Conservation (phyloP, 2,113 vertebrate genomes). For the Megaptera novaeangliae region DNA sequence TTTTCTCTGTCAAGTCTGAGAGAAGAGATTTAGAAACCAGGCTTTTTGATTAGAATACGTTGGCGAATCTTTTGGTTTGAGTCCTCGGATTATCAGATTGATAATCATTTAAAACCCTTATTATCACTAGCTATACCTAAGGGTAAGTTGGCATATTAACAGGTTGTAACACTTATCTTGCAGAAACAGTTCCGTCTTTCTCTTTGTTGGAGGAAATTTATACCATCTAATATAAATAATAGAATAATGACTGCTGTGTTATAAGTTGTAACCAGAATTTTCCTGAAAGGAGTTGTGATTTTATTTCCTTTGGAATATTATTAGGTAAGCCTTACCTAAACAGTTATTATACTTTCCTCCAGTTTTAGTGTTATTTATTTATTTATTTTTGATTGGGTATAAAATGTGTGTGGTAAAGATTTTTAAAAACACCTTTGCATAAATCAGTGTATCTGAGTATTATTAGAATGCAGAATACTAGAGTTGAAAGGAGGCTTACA, state of each 20-base stretch:
- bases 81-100: background rate
- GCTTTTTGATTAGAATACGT: background rate
- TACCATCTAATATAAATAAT: conserved; percentile 58
- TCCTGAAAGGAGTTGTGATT: conserved; percentile 56
- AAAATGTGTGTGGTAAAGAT: background rate
- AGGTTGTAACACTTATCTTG: background rate
- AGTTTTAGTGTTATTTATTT: background rate
- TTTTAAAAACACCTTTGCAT: background rate
- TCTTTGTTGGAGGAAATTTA: conserved; percentile 68
- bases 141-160: background rate
- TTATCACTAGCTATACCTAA: background rate
- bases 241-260: conserved; percentile 47
- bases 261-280: conserved; percentile 57
- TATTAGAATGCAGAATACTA: background rate
- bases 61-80: background rate
- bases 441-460: background rate
- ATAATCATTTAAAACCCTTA: background rate
- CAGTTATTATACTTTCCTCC: conserved; percentile 10
- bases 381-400: background rate
- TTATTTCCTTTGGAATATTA: conserved; percentile 61
- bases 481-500: background rate
- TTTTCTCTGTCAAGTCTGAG: background rate
- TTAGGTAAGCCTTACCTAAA: conserved; percentile 14
- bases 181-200: conserved; percentile 58
- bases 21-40: conserved; percentile 13